Percentiles rank a stretch among this genome's conserved stretches.
phyloP scores from a whole-genome alignment of 2,888 invertebrate genomes.

The Aphodius granarius region DNA sequence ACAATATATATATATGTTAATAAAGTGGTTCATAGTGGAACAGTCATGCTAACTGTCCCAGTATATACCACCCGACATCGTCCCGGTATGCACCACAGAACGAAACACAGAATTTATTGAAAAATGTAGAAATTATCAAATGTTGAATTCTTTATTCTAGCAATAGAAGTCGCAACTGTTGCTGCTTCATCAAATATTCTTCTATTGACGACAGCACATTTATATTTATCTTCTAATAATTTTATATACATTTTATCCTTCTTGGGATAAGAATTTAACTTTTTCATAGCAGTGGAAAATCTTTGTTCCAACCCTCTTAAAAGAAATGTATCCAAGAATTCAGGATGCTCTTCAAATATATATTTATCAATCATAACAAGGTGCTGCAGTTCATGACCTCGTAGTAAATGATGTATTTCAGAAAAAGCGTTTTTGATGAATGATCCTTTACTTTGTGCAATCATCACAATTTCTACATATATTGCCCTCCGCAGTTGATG shows the following conservation, averaged over 20 bases:
- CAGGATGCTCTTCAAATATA: slow-evolving; percentile 3
- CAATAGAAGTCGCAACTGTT: neutral
- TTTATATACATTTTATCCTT: neutral
- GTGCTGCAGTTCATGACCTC: slow-evolving; percentile 3
- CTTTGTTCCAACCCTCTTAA: neutral
- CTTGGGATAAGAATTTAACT: neutral
- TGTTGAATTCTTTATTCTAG: slow-evolving; percentile 4
- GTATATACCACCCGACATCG: neutral
- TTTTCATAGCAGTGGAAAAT: neutral
- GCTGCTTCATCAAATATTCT: neutral
- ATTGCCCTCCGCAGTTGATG: no score
- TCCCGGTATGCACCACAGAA: neutral
- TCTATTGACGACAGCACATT: slow-evolving; percentile 2
- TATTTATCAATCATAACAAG: slow-evolving; percentile 2
- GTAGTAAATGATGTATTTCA: neutral
- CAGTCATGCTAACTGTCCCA: neutral
- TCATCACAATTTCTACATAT: no score
- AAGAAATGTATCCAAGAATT: neutral
- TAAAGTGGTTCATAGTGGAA: neutral
- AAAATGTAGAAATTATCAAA: slow-evolving; percentile 2
- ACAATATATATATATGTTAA: neutral
- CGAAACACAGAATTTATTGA: neutral
- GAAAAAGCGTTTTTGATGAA: neutral
- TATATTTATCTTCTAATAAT: neutral
- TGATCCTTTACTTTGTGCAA: no score